Conservation (phyloP, 2,797 vertebrate species). For the Cheirogaleus major region DNA sequence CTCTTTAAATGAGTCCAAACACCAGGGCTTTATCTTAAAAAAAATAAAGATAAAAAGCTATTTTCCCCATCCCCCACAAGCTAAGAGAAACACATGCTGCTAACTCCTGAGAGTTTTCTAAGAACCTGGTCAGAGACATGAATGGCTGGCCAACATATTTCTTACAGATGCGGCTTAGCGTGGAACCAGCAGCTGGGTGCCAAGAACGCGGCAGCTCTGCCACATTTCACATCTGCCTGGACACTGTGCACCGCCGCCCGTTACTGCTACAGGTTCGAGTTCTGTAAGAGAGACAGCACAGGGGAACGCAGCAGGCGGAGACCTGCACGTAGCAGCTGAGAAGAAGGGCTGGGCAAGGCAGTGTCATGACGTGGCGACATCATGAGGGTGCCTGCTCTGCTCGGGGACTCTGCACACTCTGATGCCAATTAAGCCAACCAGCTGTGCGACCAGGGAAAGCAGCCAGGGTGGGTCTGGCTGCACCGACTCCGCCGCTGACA, state of each 20-base stretch:
- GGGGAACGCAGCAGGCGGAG: background rate
- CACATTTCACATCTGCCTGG: background rate
- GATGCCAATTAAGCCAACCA: conserved; percentile 13
- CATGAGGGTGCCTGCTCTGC: background rate
- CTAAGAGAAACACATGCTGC: background rate
- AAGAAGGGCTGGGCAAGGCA: background rate
- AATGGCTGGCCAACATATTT: background rate
- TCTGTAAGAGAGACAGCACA: background rate
- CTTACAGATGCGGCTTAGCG: background rate
- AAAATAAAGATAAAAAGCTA: background rate
- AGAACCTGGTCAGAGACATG: background rate
- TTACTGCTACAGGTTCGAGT: background rate
- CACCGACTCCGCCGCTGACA: background rate
- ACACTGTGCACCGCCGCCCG: background rate
- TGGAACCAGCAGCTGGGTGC: background rate
- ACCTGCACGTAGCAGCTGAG: background rate
- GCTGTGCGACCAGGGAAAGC: background rate
- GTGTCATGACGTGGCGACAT: accelerated
- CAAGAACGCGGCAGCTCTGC: background rate
- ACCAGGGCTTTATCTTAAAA: background rate
- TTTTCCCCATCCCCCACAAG: accelerated
- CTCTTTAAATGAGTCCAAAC: conserved; percentile 23
- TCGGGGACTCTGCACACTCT: background rate
- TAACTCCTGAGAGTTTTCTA: background rate
- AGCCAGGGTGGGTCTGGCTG: background rate